Base-by-base conservation (phyloP, 2,113 vertebrate species). In the Pelobates fuscus region DNA sequence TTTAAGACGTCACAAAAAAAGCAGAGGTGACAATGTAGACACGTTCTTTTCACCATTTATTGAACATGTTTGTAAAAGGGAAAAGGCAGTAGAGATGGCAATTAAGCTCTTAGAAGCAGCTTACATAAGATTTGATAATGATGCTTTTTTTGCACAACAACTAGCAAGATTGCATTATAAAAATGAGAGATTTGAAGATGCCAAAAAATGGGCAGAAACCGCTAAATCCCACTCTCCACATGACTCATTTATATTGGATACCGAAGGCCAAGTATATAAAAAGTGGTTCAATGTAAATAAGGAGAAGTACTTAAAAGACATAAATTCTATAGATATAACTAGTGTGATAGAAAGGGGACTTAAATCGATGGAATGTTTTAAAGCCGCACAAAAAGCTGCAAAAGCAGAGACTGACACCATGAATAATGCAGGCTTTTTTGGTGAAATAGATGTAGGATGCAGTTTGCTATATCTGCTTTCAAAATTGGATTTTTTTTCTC, bases 181-280 rank as follows among this genome's bases (percentile, higher is more conserved):
- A n/a, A 78, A 91, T 0, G 87, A 93, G 30, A 88, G 84, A 59
- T 95, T 94, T 84, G 79, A 88, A 77, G 88, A 91, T 0, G 92
- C 93, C 0, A 71, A 88, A 77, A 0, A 78, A 0, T 94, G 93
- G 94, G 92, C 90, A 77, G 76, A 82, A 10, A 76, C 80, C 5
- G 91, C 93, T 78, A 90, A 82, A 60, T 49, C 14, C 10, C 70
- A 84, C 44, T 75, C 79, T 74, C 91, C 93, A 0, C 71, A 80
- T 8, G 90, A 94, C 82, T 94, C 94, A 0, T 94, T 78, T 24
- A 93, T 95, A 79, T 84, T 94, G 0, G 89, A 94, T 74, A 95
- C 93, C 59, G 92, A 91, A 82, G 94, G 93, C 0, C 92, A 94
- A 18, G 92, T 95, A 14, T 93, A 93, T 65, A 91, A 2, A 69